Evolutionary conservation across 2,797 vertebrate species (phyloP), one percentile per base, ranked within the genome.

Genomic region (Oryzias dopingdopingensis): DNA sequence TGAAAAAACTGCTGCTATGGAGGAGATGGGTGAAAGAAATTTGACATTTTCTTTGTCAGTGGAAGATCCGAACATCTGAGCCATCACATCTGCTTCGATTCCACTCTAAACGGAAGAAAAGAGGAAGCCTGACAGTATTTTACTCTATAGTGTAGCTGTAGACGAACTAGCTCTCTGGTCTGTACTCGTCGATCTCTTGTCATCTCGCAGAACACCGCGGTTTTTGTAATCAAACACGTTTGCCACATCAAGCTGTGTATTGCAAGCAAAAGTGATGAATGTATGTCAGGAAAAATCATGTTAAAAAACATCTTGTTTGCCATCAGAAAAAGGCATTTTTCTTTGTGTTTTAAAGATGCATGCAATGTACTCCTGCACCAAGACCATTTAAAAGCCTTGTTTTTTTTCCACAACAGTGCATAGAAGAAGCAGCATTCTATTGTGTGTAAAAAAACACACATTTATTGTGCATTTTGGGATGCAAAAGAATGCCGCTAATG

Each of bases 61-160:
- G 70, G 65, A 74, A 51, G 76, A 81, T 81, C 74, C 71, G 56
- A 56, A 77, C 58, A 45, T 52, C 40, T 53, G 59, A 76, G 62
- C 58, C 73, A 73, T 20, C 80, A 71, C 70, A 48, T 74, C 63
- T 71, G 57, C 67, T 70, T 76, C 76, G 58, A 54, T 50, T 71
- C 55, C 58, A 65, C 62, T 72, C 67, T 59, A 64, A 77, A 78
- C 70, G 79, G 49, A 69, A 70, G 43, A 56, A 59, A 59, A 60
- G 48, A 15, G 52, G 62, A 74, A 70, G 51, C 74, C 57, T 59
- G 32, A 17, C 65, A 14, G 29, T 70, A 52, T 56, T 71, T 68
- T 76, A 79, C 80, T 83, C 66, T 81, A 62, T 81, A 65, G 88
- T 88, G 90, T 91, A 92, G 91, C 91, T 91, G 42, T 83, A 72